Evolutionary conservation across 1,140 invertebrate species (phyloP), one percentile per base, ranked within the genome.

Genomic region (Drosophila triauraria): DNA sequence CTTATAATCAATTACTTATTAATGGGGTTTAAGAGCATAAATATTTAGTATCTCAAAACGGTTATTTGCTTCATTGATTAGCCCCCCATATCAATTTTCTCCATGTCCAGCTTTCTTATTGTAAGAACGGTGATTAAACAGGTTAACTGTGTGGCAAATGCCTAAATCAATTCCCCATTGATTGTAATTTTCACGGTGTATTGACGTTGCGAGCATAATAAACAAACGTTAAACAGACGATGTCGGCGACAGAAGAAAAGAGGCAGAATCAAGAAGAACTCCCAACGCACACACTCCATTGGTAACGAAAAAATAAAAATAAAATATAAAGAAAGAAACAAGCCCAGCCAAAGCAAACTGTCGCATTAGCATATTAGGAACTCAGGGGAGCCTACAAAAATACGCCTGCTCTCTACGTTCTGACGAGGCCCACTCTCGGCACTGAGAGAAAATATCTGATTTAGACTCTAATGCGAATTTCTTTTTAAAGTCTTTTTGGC

Each of bases 331-430:
- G 15, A 57, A 42, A 23, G 42, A 46, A 32, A 71, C 62, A 68
- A 43, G 38, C 59, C 71, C 61, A 67, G 62, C 71, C 82, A 85
- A 68, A 70, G 62, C 63, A 70, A 90, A 90, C 85, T 90, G 85
- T 90, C 85, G 85, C 86, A 90, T 90, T 90, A 90, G 86, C 85
- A 90, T 90, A 90, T 90, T 91, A 72, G 79, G 85, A 88, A 88
- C 78, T 60, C 72, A 56, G 71, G 78, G 64, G 56, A 59, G 75
- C 48, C 62, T 69, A 78, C 71, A 79, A 72, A 86, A 86, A 80
- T 79, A 64, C 60, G 83, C 78, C 76, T 76, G 65, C 60, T 53
- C 56, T 70, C 65, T 38, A 17, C 62, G 58, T 40, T 68, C 67
- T 68, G 62, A 30, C 32, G 54, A 54, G 67, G 38, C 61, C 47